Evolutionary conservation across 1,140 invertebrate species (phyloP), one percentile per base, ranked within the genome.

Genomic region (Caenorhabditis briggsae): DNA sequence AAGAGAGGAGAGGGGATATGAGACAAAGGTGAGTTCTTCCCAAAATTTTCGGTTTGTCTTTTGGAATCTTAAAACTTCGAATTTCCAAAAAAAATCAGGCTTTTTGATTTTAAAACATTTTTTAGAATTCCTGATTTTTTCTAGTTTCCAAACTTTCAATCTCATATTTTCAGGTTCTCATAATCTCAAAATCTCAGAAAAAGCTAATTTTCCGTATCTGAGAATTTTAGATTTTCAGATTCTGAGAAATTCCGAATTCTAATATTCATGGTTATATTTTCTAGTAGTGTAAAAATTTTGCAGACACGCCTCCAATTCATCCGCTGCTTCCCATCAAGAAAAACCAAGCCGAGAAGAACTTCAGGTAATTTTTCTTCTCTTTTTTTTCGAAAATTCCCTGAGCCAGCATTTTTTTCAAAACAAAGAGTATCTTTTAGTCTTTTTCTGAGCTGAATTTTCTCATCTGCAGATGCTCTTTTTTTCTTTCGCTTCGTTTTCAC

Each of bases 271-370:
- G 1, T 33, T 33, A 33, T 33, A 33, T 33, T 33, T 33, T 33
- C 33, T 33, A 3, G 3, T 33, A 33, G 33, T 33, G 33, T 33
- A 3, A 33, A 33, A n/a, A n/a, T n/a, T 16, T 55, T 65, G 46
- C 46, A 84, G 83, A 48, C 85, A 86, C 33, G 64, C 85, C 16
- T 86, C 85, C 14, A 86, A 86, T 20, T 82, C 74, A 2, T 86
- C 85, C 33, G 70, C 56, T n/a, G 33, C 65, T 20, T 86, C 85
- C 0, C 48, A 20, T 20, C 85, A 83, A 12, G 74, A 70, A 12
- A 86, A 86, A 20, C 58, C 82, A 55, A 56, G 33, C 5, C 20
- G 56, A n/a, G 56, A 82, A 8, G 82, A 56, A n/a, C 18, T 59
- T 20, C 56, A 56, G 82, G 82, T 82, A 56, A 53, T 16, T 82